Evolutionary conservation across 2,797 vertebrate genomes (phyloP), one percentile per base, ranked within the genome.

Genomic region (Novumbra hubbsi): DNA sequence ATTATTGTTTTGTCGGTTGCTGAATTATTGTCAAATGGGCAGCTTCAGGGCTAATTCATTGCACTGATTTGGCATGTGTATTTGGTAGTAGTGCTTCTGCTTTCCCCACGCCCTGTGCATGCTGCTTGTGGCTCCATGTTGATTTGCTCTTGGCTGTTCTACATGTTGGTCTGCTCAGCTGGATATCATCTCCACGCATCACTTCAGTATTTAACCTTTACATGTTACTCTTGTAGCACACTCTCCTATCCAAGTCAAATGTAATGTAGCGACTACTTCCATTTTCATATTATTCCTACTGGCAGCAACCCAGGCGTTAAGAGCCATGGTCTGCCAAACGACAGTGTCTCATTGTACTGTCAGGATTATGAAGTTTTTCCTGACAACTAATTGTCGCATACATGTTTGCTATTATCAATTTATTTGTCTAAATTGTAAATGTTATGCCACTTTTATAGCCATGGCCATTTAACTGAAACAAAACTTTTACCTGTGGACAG

Each of bases 11-110:
- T 17, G 0, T 27, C 48, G 17, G 49, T 67, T 19, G 24, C 9
- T 41, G 38, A 62, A 1, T 28, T 8, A 11, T 0, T 50, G 30
- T 57, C 57, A 1, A 2, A n/a, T 9, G 28, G 68, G 76, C 60
- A 62, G 68, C 68, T 65, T 70, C 57, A 69, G 52, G 75, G 74
- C 50, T 14, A 63, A 71, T 34, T 70, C 48, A 11, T 52, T 82
- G 52, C 52, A 27, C 52, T 5, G 63, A 16, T 75, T 70, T 49
- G 71, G 76, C 78, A 80, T 84, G 77, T 78, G 79, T 64, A 82
- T 72, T 66, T 62, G 12, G 73, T 82, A 75, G 77, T 75, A 73
- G 77, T 79, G 80, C 86, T 86, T 78, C 72, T 78, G 81, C 81
- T 83, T 82, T 72, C 64, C 71, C 6, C 70, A 50, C 27, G 0